Evolutionary conservation across 2,113 vertebrate genomes (phyloP), one percentile per base, ranked within the genome.

Genomic region (Nothocercus julius): DNA sequence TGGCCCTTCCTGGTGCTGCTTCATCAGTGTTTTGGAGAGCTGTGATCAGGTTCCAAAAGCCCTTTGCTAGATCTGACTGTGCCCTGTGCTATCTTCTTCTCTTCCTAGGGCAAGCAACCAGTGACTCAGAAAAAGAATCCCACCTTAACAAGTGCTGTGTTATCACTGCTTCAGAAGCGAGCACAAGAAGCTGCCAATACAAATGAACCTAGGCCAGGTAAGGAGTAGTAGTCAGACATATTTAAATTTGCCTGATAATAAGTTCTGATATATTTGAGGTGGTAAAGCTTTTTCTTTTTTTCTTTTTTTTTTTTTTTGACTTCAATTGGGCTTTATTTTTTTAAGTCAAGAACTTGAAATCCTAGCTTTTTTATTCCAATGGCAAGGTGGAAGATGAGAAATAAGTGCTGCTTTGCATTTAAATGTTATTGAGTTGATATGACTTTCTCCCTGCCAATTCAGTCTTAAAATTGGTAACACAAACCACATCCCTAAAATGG

Each of bases 161-260:
- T 86, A 36, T 8, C 73, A 12, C 67, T 97, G 1, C 93, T 97
- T 21, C 96, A 96, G 66, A 97, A 92, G 61, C 96, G 63, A 73
- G 22, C 30, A 63, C 66, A 82, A n/a, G 82, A 73, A 42, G 16
- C 17, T 73, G 44, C 34, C 11, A 90, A 10, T 25, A 45, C 44
- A 42, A 58, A 6, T 4, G 15, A 70, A 22, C 0, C 11, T 13
- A 62, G 17, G 16, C 7, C 90, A 90, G 93, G 97, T 96, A 90
- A 93, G 82, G 51, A 73, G 8, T 40, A 58, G 89, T 1, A 58
- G 28, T 78, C 38, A 45, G 18, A 17, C 3, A 3, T n/a, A 15
- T 51, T 79, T 91, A 24, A 34, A 4, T 51, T 82, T 72, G 84
- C 42, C 28, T 49, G 42, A 7, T 9, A 63, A 78, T 5, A 66